Conservation (phyloP, 2,113 vertebrate genomes). For the Gadus chalcogrammus region DNA sequence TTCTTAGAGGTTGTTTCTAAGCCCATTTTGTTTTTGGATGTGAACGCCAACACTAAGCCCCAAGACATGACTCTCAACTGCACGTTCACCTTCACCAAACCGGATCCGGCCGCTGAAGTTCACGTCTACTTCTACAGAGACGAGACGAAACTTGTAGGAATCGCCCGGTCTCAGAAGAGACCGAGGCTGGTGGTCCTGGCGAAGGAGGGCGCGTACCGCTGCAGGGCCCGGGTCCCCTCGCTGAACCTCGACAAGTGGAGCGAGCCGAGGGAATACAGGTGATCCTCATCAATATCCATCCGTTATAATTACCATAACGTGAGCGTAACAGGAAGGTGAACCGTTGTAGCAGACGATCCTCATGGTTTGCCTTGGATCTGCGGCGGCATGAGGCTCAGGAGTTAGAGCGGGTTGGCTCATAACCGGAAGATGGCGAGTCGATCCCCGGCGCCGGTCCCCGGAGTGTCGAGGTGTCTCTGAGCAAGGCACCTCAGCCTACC, state of each 20-base stretch:
- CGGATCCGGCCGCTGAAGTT: constrained; percentile 26
- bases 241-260: constrained; percentile 43
- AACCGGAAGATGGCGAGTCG: too few species aligned
- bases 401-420: too few species aligned
- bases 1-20: constrained; percentile 52
- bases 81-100: constrained; percentile 42
- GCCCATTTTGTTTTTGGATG: constrained; percentile 34
- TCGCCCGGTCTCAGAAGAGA: constrained; percentile 18
- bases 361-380: too few species aligned
- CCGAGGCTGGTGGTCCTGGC: fast-evolving
- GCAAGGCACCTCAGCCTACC: too few species aligned
- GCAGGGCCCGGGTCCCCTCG: constrained; percentile 50
- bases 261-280: constrained; percentile 20
- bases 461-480: too few species aligned
- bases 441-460: too few species aligned
- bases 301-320: too few species aligned
- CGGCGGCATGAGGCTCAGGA: too few species aligned
- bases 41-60: fast-evolving
- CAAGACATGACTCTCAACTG: constrained; percentile 47
- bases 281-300: too few species aligned
- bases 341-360: too few species aligned
- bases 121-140: constrained; percentile 56
- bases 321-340: too few species aligned
- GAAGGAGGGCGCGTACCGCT: constrained; percentile 47
- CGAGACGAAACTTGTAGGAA: constrained; percentile 6